phyloP scores from a whole-genome alignment of 64 coral and sea anemone species.

The Stylophora pistillata region DNA sequence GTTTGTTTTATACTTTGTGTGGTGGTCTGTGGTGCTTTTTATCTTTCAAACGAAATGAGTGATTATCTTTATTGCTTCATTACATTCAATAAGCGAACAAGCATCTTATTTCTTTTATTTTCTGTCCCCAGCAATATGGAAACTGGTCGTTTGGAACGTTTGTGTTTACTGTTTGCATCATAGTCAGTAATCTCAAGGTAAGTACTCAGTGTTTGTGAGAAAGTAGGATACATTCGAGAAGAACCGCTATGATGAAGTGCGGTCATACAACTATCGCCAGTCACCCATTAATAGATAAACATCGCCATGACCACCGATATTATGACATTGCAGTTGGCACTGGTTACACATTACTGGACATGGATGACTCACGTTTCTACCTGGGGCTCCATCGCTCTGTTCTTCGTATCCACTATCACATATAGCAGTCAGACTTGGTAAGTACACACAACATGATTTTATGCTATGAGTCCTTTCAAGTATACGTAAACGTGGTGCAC shows the following conservation, averaged over 20 bases:
- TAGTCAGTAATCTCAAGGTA: conserved; percentile 96
- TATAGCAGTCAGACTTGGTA: conserved; percentile 79
- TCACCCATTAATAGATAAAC: neutral
- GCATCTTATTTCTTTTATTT: neutral
- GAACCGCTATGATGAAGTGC: no score
- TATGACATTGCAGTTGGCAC: conserved; percentile 62
- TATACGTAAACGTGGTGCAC: no score
- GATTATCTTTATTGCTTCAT: neutral
- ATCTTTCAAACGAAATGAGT: neutral
- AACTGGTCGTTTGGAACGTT: conserved; percentile 97
- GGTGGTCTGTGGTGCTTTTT: neutral
- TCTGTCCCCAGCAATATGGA: conserved; percentile 76
- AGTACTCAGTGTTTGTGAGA: neutral
- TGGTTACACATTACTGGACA: conserved; percentile 95
- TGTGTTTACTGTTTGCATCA: conserved; percentile 80
- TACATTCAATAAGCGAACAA: neutral
- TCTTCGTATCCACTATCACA: conserved; percentile 67
- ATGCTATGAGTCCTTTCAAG: no score
- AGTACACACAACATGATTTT: neutral
- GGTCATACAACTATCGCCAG: no score
- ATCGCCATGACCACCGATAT: neutral
- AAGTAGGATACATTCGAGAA: neutral
- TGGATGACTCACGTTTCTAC: conserved; percentile 81
- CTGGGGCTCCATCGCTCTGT: conserved; percentile 87
- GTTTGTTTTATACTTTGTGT: neutral